Base-by-base conservation (phyloP, 2,113 vertebrate species). In the Shinisaurus crocodilurus region DNA sequence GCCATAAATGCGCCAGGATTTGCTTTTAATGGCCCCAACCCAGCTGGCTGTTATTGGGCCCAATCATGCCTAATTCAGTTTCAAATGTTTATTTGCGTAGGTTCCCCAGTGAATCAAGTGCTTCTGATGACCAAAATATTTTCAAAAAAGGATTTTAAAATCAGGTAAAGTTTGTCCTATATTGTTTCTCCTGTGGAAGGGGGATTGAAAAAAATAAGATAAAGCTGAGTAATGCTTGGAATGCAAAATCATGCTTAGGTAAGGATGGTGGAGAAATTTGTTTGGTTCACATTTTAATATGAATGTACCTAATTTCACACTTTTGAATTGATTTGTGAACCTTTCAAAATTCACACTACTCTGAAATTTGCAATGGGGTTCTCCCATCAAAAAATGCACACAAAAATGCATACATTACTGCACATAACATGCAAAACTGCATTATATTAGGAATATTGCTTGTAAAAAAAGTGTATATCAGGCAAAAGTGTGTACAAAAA, bases 21-120 rank as follows among this genome's bases (percentile, higher is more conserved):
- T 74, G 77, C 20, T 96, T 95, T 94, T 95, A 94, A 92, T 91
- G 80, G 79, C 54, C 18, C 89, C 81, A 90, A 60, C 48, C 54
- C 90, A 96, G 86, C 87, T 96, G 93, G 54, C 79, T 94, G 5
- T 85, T 87, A 82, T 82, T 84, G 85, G 86, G 79, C 7, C 27
- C 65, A 63, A 86, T 93, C 57, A 82, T 45, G 82, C 3, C 85
- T 93, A 85, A 82, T 90, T 65, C 45, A 18, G 18, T 95, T 94
- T 87, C 69, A 93, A 85, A 77, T 88, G 32, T 80, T 83, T 92
- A 88, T 88, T 89, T 89, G 4, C 86, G 37, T 48, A 65, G 82
- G 84, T 95, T 85, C 0, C 12, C 10, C 63, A 27, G 32, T 60
- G 89, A 87, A 75, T 88, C 77, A 82, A 83, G 40, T 91, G 1